Evolutionary conservation across 2,797 vertebrate genomes (phyloP).

Genomic region (Tympanoctomys barrerae): DNA sequence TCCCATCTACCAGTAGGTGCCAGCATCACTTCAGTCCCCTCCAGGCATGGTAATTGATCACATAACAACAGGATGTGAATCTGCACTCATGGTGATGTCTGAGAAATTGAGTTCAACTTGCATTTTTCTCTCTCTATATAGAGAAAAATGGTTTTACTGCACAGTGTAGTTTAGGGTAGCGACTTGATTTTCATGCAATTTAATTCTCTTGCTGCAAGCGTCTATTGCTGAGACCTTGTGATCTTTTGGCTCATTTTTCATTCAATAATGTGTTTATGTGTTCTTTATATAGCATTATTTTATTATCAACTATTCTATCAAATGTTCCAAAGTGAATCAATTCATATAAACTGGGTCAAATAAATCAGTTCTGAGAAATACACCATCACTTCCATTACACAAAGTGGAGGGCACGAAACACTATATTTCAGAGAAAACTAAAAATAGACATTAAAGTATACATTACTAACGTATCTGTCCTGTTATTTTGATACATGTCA

Average conservation of each 20-base stretch:
- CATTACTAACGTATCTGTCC: neutral
- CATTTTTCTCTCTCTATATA: conserved; percentile 64
- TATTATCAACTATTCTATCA: conserved; percentile 68
- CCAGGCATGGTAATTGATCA: conserved; percentile 72
- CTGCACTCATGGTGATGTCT: conserved; percentile 55
- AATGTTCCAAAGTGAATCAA: conserved; percentile 67
- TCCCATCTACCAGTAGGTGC: conserved; percentile 71
- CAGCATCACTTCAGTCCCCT: conserved; percentile 71
- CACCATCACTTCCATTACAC: conserved; percentile 57
- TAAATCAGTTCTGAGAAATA: conserved; percentile 71
- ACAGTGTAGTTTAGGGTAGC: conserved; percentile 58
- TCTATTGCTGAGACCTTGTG: conserved; percentile 75
- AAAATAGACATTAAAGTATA: conserved; percentile 23
- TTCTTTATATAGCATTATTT: conserved; percentile 73
- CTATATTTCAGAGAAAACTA: conserved; percentile 41
- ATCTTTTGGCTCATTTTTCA: conserved; percentile 74
- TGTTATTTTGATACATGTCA: neutral
- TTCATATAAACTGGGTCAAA: conserved; percentile 58
- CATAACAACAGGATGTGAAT: conserved; percentile 63
- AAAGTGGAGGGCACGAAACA: conserved; percentile 50
- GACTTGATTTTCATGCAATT: conserved; percentile 80
- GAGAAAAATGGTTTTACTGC: conserved; percentile 59
- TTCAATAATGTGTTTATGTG: conserved; percentile 74
- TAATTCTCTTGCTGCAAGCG: conserved; percentile 72
- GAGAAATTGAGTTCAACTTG: conserved; percentile 74